These are phyloP conservation scores for Pitangus sulphuratus DNA, from an alignment of 2,797 vertebrate genomes.

Conservation along the genomic window DNA sequence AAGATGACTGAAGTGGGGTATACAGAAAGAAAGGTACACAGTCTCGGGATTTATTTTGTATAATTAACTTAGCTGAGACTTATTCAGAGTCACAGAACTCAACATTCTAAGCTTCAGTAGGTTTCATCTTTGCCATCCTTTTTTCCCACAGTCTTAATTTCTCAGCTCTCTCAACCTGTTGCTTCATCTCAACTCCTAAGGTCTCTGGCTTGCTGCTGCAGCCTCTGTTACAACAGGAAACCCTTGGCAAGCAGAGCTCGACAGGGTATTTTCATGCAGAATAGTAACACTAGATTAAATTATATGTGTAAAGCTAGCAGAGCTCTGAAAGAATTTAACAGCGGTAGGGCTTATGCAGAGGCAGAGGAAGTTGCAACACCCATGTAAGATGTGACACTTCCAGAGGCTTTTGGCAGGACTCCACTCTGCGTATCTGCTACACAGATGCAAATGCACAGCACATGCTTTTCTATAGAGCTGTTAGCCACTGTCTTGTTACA, in stretches of 20 bases:
- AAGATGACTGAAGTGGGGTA: neutral
- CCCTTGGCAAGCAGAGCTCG: neutral
- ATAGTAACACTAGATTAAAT: conserved; percentile 10
- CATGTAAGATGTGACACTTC: conserved; percentile 57
- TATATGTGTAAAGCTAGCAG: neutral
- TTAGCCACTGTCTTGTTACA: conserved; percentile 14
- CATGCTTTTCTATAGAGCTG: conserved; percentile 7
- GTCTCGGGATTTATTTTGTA: neutral
- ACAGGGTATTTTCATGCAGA: neutral
- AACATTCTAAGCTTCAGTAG: neutral
- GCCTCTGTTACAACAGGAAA: neutral
- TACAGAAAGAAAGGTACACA: neutral
- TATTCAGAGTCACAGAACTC: neutral
- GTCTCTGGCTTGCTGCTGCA: neutral
- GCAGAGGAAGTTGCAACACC: conserved; percentile 59
- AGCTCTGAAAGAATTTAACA: conserved; percentile 23
- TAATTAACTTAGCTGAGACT: neutral
- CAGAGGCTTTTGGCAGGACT: conserved; percentile 62
- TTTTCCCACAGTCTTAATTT: neutral
- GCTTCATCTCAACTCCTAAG: neutral
- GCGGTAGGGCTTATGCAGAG: conserved; percentile 45
- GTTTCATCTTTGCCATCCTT: neutral
- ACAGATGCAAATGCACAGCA: conserved; percentile 28
- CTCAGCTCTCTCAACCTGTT: neutral
- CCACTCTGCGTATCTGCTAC: neutral